phyloP scores from a whole-genome alignment of 2,113 vertebrate genomes.

The Symphodus melops region DNA sequence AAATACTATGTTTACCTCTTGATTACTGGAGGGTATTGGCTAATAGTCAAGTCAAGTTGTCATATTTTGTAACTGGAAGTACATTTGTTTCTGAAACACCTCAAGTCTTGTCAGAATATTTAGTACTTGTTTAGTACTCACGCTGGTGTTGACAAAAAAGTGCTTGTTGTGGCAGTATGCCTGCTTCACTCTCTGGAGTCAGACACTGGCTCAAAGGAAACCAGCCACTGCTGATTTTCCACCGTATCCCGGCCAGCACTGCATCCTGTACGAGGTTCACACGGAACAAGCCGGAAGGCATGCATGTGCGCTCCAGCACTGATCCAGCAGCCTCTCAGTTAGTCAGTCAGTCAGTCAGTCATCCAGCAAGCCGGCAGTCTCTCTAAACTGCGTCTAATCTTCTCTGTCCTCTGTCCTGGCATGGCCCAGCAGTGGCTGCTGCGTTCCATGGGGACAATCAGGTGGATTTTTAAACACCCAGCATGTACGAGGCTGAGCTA shows the following conservation, averaged over 20 bases:
- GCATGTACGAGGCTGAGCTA: constrained; percentile 35
- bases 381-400: constrained; percentile 45
- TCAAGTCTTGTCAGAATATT: not conserved
- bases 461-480: constrained; percentile 54
- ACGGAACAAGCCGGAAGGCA: constrained; percentile 70
- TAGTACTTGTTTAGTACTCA: not conserved
- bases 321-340: constrained; percentile 43
- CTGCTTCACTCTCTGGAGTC: constrained; percentile 22
- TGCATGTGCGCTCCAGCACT: constrained; percentile 52
- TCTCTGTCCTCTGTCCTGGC: constrained; percentile 32
- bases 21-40: too few relatives aligned
- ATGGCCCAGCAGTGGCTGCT: constrained; percentile 34
- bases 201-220: constrained; percentile 72
- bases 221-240: constrained; percentile 72
- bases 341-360: not conserved
- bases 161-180: constrained; percentile 20
- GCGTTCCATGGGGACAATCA: constrained; percentile 49
- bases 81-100: too few relatives aligned
- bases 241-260: constrained; percentile 57
- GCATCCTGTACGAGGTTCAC: constrained; percentile 77
- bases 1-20: too few relatives aligned
- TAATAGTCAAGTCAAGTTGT: too few relatives aligned
- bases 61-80: too few relatives aligned
- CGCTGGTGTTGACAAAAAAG: constrained; percentile 20
- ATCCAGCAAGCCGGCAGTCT: constrained; percentile 20